Base-by-base conservation (phyloP, 2,797 vertebrate species). In the Sebastes paucispinis region DNA sequence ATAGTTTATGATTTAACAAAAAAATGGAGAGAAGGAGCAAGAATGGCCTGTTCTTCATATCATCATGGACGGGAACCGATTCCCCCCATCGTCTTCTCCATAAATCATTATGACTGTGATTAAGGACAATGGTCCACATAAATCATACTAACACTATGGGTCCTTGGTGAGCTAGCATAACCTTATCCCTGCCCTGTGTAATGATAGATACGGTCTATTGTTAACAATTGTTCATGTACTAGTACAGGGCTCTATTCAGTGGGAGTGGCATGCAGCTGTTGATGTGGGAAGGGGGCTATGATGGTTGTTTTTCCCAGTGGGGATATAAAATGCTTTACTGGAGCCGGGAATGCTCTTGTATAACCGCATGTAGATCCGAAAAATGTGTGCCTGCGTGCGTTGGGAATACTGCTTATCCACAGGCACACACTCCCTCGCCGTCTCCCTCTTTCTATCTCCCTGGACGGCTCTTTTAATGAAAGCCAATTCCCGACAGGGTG, bases 381-480 rank as follows among this genome's bases (percentile, higher is more conserved):
- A 63, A 82, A 43, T 52, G 14, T 73, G 75, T 79, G 82, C 6
- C 55, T 77, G 57, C 24, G 32, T 58, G 39, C 80, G 72, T 29
- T 24, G 69, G 34, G 55, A 76, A 82, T 67, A 58, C 36, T n/a
- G 74, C 79, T 77, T 75, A 63, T 75, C 67, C 63, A 75, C 84
- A 83, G 9, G 72, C 77, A 59, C 70, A 64, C 74, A 20, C 69
- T 32, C 77, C 20, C 52, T 63, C 32, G 1, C 88, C 2, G 59
- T 32, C 82, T 75, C 54, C 31, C 72, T 68, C 82, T 75, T 68
- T 75, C 79, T 25, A 73, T 82, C 79, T 76, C 76, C 76, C 82
- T 82, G 63, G 50, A 86, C 87, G 87, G 84, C 90, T 93, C 88
- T 92, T 92, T 92, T 94, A 94, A 93, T 93, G 90, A 93, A 94